Evolutionary conservation across 2,113 vertebrate species (phyloP), one percentile per base, ranked within the genome.

Genomic region (Gobio gobio): DNA sequence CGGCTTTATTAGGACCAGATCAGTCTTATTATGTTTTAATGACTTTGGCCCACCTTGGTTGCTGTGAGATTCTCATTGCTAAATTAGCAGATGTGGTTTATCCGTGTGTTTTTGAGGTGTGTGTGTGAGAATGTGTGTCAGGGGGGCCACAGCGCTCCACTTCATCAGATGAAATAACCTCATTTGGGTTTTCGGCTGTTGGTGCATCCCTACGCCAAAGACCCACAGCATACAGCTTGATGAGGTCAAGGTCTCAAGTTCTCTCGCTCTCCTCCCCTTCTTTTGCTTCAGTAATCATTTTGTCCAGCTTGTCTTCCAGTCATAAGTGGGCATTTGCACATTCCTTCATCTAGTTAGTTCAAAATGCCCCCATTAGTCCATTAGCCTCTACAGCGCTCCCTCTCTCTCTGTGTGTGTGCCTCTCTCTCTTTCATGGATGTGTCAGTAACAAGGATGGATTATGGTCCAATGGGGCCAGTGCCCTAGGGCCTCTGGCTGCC

Each of bases 291-390:
- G 91, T 90, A 93, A 92, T 92, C 92, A 86, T 83, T 63, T 91
- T 92, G 93, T 93, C 90, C 91, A 77, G 54, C 85, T 76, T 75
- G 91, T 92, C 89, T 89, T 85, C 93, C 91, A 92, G 90, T 89
- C 78, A 90, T 84, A 89, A 87, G 88, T 90, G 83, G 86, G 87
- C 59, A 80, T 63, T 80, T 80, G 16, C 16, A 80, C n/a, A 64
- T 59, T 26, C n/a, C 85, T 87, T 79, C 90, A 64, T 64, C 78
- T 64, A 40, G 75, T 68, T 85, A 63, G 59, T 66, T 77, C 59
- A 64, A 76, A 84, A 33, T 29, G 73, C 29, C 24, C 59, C 64
- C 59, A 80, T 64, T 64, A 80, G 43, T 29, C 40, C 83, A 78
- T 78, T 78, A 78, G 26, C 75, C 40, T 54, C 13, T 54, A 6